Evolutionary conservation across 2,888 invertebrate species (phyloP).

Genomic region (Sminthurinus aureus): DNA sequence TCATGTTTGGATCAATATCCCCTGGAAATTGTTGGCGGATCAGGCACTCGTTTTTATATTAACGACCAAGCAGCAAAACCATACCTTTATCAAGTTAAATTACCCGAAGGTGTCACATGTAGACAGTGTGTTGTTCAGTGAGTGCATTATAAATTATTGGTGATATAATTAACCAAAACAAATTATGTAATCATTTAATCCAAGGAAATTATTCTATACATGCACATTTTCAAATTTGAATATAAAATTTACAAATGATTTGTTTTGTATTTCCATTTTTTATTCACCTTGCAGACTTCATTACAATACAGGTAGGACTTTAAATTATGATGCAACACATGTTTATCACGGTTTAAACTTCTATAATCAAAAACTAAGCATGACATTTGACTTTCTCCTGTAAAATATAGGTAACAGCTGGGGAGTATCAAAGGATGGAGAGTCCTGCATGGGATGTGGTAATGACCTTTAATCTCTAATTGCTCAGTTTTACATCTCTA

Average conservation of each 20-base stretch:
- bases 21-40: conserved; percentile 45
- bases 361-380: no score
- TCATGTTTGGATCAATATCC: conserved; percentile 61
- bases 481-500: no score
- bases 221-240: not conserved
- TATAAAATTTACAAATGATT: not conserved
- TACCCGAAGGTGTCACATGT: conserved; percentile 22
- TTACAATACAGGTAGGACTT: no score
- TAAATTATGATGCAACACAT: no score
- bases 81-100: not conserved
- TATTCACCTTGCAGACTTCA: no score
- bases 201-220: not conserved
- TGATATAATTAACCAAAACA: not conserved
- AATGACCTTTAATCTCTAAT: no score
- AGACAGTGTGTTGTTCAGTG: conserved; percentile 24
- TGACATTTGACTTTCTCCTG: no score
- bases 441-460: no score
- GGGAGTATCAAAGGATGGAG: no score
- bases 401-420: no score
- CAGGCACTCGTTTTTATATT: not conserved
- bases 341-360: no score
- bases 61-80: not conserved
- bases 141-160: not conserved
- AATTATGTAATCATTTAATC: not conserved
- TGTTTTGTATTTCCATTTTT: no score